These are phyloP conservation scores for Drosophila ambigua DNA, from an alignment of 1,140 invertebrate species.

Conservation along the genomic window DNA sequence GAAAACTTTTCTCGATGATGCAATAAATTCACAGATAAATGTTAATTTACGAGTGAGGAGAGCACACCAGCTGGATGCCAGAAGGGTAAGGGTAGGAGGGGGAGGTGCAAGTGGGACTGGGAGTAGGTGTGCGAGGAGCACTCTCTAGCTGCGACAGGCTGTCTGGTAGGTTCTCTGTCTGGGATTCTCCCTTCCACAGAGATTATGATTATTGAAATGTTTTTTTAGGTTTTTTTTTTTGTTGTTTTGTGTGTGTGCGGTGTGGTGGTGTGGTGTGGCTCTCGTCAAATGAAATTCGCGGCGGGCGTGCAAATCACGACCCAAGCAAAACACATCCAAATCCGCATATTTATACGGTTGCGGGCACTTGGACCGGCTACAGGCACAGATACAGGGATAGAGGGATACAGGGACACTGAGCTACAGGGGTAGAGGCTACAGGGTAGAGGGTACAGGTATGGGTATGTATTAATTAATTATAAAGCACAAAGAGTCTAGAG, in stretches of 20 bases:
- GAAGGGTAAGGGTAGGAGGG: no score
- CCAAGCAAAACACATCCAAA: constrained; percentile 33
- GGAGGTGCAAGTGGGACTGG: neutral
- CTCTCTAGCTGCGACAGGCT: constrained; percentile 47
- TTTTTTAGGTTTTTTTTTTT: constrained; percentile 19
- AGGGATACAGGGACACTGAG: no score
- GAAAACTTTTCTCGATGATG: constrained; percentile 74
- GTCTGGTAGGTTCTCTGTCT: constrained; percentile 41
- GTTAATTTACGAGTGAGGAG: constrained; percentile 68
- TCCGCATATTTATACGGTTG: constrained; percentile 34
- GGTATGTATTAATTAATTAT: constrained; percentile 80
- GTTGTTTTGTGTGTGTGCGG: neutral
- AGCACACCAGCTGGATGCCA: constrained; percentile 4
- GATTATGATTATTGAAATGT: constrained; percentile 70
- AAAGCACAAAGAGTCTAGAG: constrained; percentile 34
- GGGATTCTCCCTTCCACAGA: neutral
- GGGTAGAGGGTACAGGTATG: constrained; percentile 30
- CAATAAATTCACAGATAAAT: constrained; percentile 79
- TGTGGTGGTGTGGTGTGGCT: neutral
- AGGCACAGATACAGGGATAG: neutral
- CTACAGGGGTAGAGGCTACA: no score
- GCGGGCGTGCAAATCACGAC: constrained; percentile 65
- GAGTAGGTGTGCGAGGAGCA: neutral
- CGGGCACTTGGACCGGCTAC: constrained; percentile 2
- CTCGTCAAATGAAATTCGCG: constrained; percentile 17